Percentiles rank a stretch among this genome's conserved stretches.
These are phyloP conservation scores for Geotrypetes seraphini DNA, from an alignment of 2,797 vertebrate genomes.

Conservation along the genomic window DNA sequence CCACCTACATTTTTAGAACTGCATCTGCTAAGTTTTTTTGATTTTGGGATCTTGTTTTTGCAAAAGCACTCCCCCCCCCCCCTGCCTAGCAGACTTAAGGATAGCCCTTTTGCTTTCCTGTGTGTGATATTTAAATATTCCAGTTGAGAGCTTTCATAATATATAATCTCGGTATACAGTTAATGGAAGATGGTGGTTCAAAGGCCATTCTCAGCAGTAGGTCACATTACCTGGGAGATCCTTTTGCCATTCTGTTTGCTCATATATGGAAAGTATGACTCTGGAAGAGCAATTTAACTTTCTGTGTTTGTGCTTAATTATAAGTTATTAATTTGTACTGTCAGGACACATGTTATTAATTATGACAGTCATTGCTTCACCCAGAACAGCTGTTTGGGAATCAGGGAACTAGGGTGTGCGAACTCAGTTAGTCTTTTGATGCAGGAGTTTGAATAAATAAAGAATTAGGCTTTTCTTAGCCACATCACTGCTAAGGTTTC, in stretches of 20 bases:
- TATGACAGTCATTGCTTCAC: conserved; percentile 45
- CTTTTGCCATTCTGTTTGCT: conserved; percentile 17
- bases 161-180: conserved; percentile 16
- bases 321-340: conserved; percentile 61
- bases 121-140: conserved; percentile 1
- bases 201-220: conserved; percentile 13
- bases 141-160: conserved; percentile 2
- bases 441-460: conserved; percentile 13
- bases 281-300: conserved; percentile 42
- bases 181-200: background rate
- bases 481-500: background rate
- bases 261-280: conserved; percentile 23
- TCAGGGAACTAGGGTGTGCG: conserved; percentile 12
- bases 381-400: conserved; percentile 49
- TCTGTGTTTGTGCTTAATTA: conserved; percentile 49
- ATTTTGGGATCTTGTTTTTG: no score
- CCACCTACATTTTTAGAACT: background rate
- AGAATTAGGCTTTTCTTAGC: conserved; percentile 4
- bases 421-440: conserved; percentile 22
- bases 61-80: no score
- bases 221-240: conserved; percentile 7
- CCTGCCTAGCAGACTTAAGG: no score
- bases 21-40: background rate
- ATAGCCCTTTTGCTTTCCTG: conserved; percentile 6
- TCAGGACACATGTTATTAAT: conserved; percentile 64